Percentiles rank a stretch among this genome's conserved stretches.
phyloP scores from a whole-genome alignment of 2,797 vertebrate genomes.

The Stomatorhinus walkeri region DNA sequence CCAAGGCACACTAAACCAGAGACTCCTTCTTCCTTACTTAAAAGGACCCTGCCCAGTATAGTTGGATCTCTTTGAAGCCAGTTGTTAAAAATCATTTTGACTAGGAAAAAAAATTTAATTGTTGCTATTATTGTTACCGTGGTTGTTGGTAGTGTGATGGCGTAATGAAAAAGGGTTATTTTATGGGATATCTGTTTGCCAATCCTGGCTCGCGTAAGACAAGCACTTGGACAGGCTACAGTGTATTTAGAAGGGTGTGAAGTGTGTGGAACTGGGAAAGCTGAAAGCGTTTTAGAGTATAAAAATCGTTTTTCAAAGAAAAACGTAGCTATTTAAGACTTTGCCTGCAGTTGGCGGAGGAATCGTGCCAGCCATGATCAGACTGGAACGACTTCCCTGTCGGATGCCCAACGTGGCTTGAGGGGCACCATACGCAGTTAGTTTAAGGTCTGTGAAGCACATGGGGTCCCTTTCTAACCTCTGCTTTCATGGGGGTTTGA shows the following conservation, averaged over 20 bases:
- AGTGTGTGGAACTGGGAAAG: constrained; percentile 10
- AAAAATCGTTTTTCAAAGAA: not conserved
- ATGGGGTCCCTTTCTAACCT: constrained; percentile 25
- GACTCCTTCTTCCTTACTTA: not conserved
- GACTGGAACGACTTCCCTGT: constrained; percentile 26
- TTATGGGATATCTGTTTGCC: constrained; percentile 29
- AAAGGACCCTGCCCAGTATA: not conserved
- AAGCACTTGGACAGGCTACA: constrained; percentile 1
- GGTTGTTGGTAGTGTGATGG: constrained; percentile 28
- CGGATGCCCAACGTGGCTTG: constrained; percentile 13
- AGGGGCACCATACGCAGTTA: constrained; percentile 7
- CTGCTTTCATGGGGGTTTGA: not conserved
- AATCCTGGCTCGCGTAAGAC: constrained; percentile 22
- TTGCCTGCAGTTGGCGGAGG: not conserved
- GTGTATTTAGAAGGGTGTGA: not conserved
- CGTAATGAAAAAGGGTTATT: constrained; percentile 27
- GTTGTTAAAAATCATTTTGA: not conserved
- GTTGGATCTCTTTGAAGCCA: not conserved
- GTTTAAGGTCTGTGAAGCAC: constrained; percentile 23
- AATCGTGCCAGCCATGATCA: constrained; percentile 18
- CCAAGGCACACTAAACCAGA: not conserved
- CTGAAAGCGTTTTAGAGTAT: not conserved
- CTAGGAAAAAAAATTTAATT: not conserved
- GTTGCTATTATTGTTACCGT: not conserved
- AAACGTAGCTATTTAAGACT: not conserved